These are phyloP conservation scores for Enteromius viviparus DNA, from an alignment of 2,797 vertebrate genomes.

Conservation along the genomic window DNA sequence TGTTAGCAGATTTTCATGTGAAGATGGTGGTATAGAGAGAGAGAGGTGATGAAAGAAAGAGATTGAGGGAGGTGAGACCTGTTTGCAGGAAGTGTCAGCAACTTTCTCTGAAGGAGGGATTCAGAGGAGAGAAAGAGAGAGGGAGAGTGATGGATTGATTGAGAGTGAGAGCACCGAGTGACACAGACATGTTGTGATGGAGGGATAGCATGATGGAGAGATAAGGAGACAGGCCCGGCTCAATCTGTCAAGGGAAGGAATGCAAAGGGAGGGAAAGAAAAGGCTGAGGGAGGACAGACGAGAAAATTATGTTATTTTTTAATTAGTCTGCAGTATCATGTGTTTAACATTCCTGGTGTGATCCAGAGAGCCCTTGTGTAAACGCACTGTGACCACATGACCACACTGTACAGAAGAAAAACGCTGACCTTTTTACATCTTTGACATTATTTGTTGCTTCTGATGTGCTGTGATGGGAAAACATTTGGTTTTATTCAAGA, in stretches of 20 bases:
- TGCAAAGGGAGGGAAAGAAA: conserved; percentile 26
- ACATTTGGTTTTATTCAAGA: not conserved
- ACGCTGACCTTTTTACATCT: conserved; percentile 24
- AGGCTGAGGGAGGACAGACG: conserved; percentile 7
- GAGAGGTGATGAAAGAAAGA: conserved; percentile 30
- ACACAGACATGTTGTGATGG: conserved; percentile 43
- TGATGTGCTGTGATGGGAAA: not conserved
- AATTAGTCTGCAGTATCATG: conserved; percentile 48
- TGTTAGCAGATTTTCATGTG: conserved; percentile 41
- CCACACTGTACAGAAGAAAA: conserved; percentile 27
- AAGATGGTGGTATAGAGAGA: conserved; percentile 18
- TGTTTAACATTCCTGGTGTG: conserved; percentile 31
- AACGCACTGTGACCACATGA: not conserved
- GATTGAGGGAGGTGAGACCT: conserved; percentile 24
- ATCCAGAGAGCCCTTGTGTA: conserved; percentile 23
- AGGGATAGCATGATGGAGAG: conserved; percentile 41
- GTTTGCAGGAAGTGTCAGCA: conserved; percentile 40
- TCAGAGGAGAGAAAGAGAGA: conserved; percentile 28
- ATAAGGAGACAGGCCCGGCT: conserved; percentile 37
- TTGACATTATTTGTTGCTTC: not conserved
- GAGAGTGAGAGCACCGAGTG: conserved; percentile 55
- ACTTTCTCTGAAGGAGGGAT: conserved; percentile 36
- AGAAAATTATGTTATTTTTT: conserved; percentile 56
- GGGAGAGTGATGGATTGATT: conserved; percentile 55
- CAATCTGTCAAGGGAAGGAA: conserved; percentile 39